phyloP scores from a whole-genome alignment of 2,113 vertebrate genomes.

The Saguinus imperator region DNA sequence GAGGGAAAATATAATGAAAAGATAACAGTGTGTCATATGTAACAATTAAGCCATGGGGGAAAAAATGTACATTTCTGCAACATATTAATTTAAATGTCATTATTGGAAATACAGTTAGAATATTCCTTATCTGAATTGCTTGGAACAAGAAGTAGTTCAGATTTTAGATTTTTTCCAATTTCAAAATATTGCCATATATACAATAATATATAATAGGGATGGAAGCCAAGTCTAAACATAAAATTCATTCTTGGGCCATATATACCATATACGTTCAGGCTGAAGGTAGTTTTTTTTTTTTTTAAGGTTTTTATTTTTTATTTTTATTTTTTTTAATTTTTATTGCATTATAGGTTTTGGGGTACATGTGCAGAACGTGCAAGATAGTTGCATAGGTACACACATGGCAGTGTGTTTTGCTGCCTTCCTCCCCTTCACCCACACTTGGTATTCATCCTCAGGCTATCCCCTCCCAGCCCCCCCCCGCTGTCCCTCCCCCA shows the following conservation, averaged over 20 bases:
- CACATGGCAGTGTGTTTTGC: too few species aligned
- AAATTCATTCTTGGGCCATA: not conserved
- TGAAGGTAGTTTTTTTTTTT: not conserved
- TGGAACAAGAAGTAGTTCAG: not conserved
- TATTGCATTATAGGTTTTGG: too few species aligned
- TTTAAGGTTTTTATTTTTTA: too few species aligned
- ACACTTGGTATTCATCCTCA: too few species aligned
- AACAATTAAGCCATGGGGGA: not conserved
- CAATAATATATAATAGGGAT: not conserved
- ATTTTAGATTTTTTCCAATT: not conserved
- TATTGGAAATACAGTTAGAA: not conserved
- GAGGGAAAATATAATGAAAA: not conserved
- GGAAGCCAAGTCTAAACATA: not conserved
- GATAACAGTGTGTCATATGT: not conserved
- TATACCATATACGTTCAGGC: not conserved
- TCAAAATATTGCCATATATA: not conserved
- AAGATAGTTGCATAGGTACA: too few species aligned
- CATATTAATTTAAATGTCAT: not conserved
- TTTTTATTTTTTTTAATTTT: too few species aligned
- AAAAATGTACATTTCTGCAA: not conserved
- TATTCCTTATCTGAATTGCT: not conserved
- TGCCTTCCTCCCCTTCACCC: too few species aligned
- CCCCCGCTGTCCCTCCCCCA: too few species aligned
- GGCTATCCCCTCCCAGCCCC: too few species aligned
- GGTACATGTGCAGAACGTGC: too few species aligned